phyloP scores from a whole-genome alignment of 2,888 invertebrate species.

The Epicampocera succincta region DNA sequence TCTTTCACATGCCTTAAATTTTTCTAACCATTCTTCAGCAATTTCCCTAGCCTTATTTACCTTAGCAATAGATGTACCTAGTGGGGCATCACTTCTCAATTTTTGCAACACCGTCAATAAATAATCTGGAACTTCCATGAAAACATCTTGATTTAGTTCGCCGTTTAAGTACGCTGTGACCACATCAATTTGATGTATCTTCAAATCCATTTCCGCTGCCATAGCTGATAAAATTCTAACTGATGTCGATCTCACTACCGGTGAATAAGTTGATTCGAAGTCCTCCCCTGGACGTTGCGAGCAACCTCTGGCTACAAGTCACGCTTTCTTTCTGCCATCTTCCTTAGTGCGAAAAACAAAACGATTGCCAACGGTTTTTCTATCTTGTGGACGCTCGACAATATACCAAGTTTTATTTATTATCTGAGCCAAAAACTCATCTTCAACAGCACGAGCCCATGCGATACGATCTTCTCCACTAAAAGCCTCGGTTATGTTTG shows the following conservation, averaged over 20 bases:
- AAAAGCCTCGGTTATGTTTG: no score
- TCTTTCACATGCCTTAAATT: neutral
- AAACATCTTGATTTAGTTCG: conserved; percentile 42
- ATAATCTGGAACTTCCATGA: no score
- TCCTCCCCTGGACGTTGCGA: conserved; percentile 42
- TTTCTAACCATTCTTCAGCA: neutral
- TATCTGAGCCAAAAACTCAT: conserved; percentile 51
- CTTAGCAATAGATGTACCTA: no score
- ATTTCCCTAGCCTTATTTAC: conserved; percentile 8
- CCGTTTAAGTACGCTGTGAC: conserved; percentile 57
- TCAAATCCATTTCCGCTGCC: no score
- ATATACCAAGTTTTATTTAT: conserved; percentile 49
- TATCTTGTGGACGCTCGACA: conserved; percentile 26
- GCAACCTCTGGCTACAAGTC: conserved; percentile 1
- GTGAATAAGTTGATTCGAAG: conserved; percentile 14
- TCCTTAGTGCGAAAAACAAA: conserved; percentile 18
- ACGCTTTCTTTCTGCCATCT: conserved; percentile 8
- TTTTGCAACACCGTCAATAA: no score
- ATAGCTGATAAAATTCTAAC: no score
- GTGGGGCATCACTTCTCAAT: no score
- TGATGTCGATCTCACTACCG: no score
- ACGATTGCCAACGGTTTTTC: conserved; percentile 60
- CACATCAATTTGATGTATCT: conserved; percentile 4
- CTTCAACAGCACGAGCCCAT: neutral
- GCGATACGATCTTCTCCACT: no score